Base-by-base conservation (phyloP, 2,888 invertebrate genomes). In the Lasioglossum calceatum region DNA sequence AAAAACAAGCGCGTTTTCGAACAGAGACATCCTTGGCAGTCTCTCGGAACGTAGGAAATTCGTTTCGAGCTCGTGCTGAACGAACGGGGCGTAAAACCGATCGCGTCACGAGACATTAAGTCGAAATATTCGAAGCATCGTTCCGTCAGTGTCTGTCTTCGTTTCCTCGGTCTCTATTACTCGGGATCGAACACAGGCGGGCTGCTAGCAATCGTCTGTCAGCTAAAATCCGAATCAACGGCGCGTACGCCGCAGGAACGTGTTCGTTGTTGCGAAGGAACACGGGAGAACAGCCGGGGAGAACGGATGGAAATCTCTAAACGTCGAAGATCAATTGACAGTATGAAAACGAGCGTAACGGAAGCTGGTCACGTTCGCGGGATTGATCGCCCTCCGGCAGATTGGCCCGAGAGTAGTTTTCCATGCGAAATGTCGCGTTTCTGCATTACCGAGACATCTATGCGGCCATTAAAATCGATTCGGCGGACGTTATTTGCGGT, bases 381-480 rank as follows among this genome's bases (percentile, higher is more conserved):
- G 19, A 74, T 72, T 50, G 75, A 72, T 36, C 50, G 44, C 8
- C 19, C 36, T 10, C 16, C 32, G 42, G 44, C 19, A 19, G 58
- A 80, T 73, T 70, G 58, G 61, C 73, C 70, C 64, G 16, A 19
- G 42, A 71, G 64, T 64, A 54, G 73, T 27, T 61, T 71, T 58
- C 76, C 80, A 74, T 47, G 75, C 72, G 44, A 77, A 58, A 74
- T 36, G 54, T 78, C 74, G 77, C 64, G 74, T 32, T 61, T 74
- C 39, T 50, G 61, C 67, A 67, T 80, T 64, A 44, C 27, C 5
- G 42, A n/a, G 77, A 71, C 75, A 77, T 73, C 67, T 47, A 39
- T 42, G 71, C 71, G 80, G n/a, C 77, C 79, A 74, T 87, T 87
- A 76, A 72, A 78, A 86, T 87, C 87, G 86, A 83, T 86, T 86